phyloP scores from a whole-genome alignment of 1,140 invertebrate genomes.

The Caenorhabditis brenneri region DNA sequence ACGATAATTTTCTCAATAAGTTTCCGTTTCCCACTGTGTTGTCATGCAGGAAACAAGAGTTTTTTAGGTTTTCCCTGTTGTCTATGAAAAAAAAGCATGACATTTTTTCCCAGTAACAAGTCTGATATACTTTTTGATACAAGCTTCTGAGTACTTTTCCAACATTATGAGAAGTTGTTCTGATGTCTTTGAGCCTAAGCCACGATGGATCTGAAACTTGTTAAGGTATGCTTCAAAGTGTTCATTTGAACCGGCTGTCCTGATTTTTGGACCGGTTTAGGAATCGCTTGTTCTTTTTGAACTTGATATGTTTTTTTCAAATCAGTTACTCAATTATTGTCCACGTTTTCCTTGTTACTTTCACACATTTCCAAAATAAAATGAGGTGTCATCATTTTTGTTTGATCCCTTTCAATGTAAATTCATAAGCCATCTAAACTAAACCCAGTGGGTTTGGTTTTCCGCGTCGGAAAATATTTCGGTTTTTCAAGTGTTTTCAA shows the following conservation, averaged over 20 bases:
- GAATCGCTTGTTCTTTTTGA: too few relatives aligned
- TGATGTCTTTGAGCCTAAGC: too few relatives aligned
- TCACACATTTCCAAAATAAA: background rate
- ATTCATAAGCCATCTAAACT: background rate
- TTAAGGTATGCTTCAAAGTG: too few relatives aligned
- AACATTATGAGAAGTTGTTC: too few relatives aligned
- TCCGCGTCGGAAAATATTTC: background rate
- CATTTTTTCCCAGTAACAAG: too few relatives aligned
- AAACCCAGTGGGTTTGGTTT: background rate
- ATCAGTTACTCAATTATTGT: background rate
- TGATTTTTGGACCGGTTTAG: too few relatives aligned
- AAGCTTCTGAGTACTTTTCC: too few relatives aligned
- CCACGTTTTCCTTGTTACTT: background rate
- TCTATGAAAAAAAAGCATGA: background rate
- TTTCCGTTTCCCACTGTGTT: background rate
- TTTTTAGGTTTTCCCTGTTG: background rate
- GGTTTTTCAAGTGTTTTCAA: background rate
- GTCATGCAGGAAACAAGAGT: background rate
- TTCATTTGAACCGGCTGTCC: too few relatives aligned
- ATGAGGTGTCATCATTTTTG: background rate
- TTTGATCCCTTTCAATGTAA: background rate
- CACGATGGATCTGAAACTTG: too few relatives aligned
- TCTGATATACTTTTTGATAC: too few relatives aligned
- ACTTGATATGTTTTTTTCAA: too few relatives aligned
- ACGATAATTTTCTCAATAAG: conserved; percentile 24